These are phyloP conservation scores for Halocynthia aurantium DNA, from an alignment of 23 tunicate genomes.

Conservation along the genomic window DNA sequence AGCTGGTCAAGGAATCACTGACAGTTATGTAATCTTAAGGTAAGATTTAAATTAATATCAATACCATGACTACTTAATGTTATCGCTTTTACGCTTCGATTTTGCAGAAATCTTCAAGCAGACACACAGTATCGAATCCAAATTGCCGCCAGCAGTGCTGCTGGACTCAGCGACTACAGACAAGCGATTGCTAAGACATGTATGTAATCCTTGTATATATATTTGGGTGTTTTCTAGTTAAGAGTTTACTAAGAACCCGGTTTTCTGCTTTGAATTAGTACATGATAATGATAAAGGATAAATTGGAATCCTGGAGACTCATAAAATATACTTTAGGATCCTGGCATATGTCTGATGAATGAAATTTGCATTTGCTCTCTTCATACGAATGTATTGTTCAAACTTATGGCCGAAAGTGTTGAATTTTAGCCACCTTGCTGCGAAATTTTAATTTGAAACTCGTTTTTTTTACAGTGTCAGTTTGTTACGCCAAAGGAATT, in stretches of 20 bases:
- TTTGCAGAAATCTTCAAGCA: slow-evolving; percentile 45
- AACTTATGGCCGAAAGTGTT: too few relatives aligned
- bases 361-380: too few relatives aligned
- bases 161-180: slow-evolving; percentile 50
- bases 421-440: background rate
- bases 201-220: slow-evolving; percentile 19
- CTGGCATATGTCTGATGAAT: too few relatives aligned
- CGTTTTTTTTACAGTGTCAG: slow-evolving; percentile 56
- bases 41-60: background rate
- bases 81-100: too few relatives aligned
- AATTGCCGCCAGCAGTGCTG: slow-evolving; percentile 66
- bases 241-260: background rate
- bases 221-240: background rate
- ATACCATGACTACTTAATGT: too few relatives aligned
- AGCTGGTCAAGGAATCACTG: slow-evolving; percentile 39
- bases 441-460: background rate
- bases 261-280: too few relatives aligned
- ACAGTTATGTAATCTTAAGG: slow-evolving; percentile 49
- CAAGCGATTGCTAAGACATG: slow-evolving; percentile 50
- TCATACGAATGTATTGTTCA: too few relatives aligned
- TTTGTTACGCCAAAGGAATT: slow-evolving; percentile 61
- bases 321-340: too few relatives aligned
- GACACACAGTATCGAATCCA: slow-evolving; percentile 59
- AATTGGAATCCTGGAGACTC: too few relatives aligned
- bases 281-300: too few relatives aligned